Base-by-base conservation (phyloP, 2,888 invertebrate genomes). In the Craniophora ligustri region DNA sequence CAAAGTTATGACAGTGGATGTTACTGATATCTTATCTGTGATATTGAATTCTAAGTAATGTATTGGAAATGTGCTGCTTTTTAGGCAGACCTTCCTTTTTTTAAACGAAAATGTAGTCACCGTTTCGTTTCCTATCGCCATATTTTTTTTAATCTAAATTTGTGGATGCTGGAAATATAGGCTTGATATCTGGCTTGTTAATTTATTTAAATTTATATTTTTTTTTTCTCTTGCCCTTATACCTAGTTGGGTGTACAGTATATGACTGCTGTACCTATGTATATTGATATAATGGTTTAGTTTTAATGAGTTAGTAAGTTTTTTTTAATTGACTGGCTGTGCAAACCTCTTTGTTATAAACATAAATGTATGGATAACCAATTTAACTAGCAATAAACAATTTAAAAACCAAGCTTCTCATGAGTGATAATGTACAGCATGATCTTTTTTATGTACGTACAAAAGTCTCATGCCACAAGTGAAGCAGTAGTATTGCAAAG, bases 11-110 rank as follows among this genome's bases (percentile, higher is more conserved):
- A 71, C 71, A 69, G 65, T 47, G 59, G 36, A 65, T 61, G 66
- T 38, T 44, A 45, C 58, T 47, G 74, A 73, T 73, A 73, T 49
- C 72, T 73, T 73, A 73, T 73, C 73, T 67, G 8, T 45, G 62
- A 67, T 69, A 74, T 72, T 73, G 69, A 71, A 72, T 73, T 69
- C 55, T 46, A 59, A 63, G 55, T 55, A 67, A 73, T 46, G 68
- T 66, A 64, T 73, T 73, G 71, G 65, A 73, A 71, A 62, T 38
- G 18, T 44, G 28, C 30, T 21, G 23, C 28, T 60, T 42, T 44
- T 26, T 26, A 10, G 23, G 10, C 4, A 21, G 14, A 26, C 41
- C 28, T 31, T 31, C 11, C 15, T 19, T 53, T 68, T 39, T 41
- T 44, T 58, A 34, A 34, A 16, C 5, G 30, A 50, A 46, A 48